These are phyloP conservation scores for Brachionichthys hirsutus DNA, from an alignment of 2,113 vertebrate genomes.

Conservation along the genomic window DNA sequence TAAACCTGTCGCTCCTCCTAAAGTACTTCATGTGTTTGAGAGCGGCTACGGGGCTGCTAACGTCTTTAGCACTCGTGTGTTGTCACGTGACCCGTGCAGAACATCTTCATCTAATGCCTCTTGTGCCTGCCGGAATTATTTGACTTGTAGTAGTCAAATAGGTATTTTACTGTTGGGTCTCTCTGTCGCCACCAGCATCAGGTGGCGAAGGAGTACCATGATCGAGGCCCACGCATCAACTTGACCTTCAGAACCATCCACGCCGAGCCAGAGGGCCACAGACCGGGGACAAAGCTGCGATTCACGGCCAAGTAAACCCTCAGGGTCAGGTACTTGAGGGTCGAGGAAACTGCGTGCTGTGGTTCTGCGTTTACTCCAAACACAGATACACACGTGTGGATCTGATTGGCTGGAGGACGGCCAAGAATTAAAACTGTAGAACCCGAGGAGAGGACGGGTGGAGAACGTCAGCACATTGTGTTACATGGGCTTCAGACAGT, in stretches of 20 bases:
- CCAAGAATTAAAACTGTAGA: no score
- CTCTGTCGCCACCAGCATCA: slow-evolving; percentile 80
- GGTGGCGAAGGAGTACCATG: slow-evolving; percentile 95
- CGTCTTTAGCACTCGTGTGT: no score
- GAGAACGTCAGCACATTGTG: no score
- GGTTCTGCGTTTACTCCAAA: not conserved
- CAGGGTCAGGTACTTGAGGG: slow-evolving; percentile 1
- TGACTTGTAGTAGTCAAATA: no score
- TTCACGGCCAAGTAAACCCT: slow-evolving; percentile 15
- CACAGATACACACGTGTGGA: not conserved
- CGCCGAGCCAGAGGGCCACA: slow-evolving; percentile 67
- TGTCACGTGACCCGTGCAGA: no score
- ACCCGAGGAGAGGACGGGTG: no score
- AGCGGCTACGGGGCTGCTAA: slow-evolving; percentile 6
- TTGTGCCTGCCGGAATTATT: no score
- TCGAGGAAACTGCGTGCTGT: not conserved
- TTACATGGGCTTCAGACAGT: no score
- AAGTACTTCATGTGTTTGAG: slow-evolving; percentile 29
- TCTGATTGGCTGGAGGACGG: no score
- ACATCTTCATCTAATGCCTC: no score
- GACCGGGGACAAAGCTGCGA: slow-evolving; percentile 38
- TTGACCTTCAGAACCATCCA: slow-evolving; percentile 90
- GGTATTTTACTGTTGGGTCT: not conserved
- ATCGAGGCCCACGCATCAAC: slow-evolving; percentile 87
- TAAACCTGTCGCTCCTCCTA: slow-evolving; percentile 21